phyloP scores from a whole-genome alignment of 2,888 invertebrate genomes.

The Antitype chi region DNA sequence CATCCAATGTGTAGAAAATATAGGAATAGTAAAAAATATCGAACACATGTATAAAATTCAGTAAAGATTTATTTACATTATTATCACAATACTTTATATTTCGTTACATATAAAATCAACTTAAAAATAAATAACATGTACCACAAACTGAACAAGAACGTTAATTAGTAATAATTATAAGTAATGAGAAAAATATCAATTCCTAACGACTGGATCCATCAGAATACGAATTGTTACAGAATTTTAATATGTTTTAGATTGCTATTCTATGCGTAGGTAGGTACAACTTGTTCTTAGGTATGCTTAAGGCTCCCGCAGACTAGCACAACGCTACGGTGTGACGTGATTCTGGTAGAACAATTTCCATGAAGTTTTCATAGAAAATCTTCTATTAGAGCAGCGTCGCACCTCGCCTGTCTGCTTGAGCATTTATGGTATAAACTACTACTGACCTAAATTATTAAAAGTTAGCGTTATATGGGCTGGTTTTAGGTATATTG shows the following conservation, averaged over 20 bases:
- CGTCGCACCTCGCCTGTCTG: not conserved
- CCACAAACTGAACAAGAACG: conserved; percentile 76
- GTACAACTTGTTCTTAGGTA: conserved; percentile 56
- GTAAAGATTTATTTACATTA: conserved; percentile 84
- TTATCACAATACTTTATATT: conserved; percentile 84
- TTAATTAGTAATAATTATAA: conserved; percentile 61
- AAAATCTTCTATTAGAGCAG: not conserved
- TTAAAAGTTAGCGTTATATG: not conserved
- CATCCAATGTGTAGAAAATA: not conserved
- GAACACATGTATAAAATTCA: conserved; percentile 56
- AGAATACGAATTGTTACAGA: conserved; percentile 36
- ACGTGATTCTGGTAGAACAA: not conserved
- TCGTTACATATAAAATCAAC: conserved; percentile 76
- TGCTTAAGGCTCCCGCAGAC: not conserved
- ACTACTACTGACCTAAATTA: conserved; percentile 17
- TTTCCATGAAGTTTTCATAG: no score
- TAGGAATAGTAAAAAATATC: conserved; percentile 5
- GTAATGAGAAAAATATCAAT: conserved; percentile 57
- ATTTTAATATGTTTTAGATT: conserved; percentile 30
- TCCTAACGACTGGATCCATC: conserved; percentile 49
- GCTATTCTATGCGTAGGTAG: conserved; percentile 32
- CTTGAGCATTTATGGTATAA: not conserved
- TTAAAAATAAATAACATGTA: conserved; percentile 87
- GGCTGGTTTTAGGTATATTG: conserved; percentile 40
- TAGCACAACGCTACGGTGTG: not conserved